Evolutionary conservation across 2,797 vertebrate species (phyloP).

Genomic region (Melanotaenia pygmaea): DNA sequence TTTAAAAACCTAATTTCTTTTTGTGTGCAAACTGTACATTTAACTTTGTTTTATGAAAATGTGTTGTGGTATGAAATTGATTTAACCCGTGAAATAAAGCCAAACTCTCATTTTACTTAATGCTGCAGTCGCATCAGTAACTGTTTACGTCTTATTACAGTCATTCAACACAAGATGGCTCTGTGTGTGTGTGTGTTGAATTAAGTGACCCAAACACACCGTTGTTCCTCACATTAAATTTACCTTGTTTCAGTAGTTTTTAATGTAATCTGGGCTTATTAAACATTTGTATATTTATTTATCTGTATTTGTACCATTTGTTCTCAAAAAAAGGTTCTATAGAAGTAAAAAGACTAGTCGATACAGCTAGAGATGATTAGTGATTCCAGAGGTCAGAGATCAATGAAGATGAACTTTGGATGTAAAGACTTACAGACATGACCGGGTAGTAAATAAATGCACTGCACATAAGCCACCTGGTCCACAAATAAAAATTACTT

Average conservation of each 20-base stretch:
- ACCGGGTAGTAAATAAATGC: no score
- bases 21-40: slow-evolving; percentile 17
- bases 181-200: background rate
- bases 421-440: background rate
- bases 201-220: background rate
- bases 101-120: background rate
- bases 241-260: background rate
- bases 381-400: background rate
- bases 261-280: background rate
- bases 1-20: background rate
- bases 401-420: background rate
- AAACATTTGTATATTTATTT: no score
- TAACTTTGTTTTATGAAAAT: slow-evolving; percentile 10
- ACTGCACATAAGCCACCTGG: no score
- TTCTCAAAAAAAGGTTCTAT: background rate
- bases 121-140: background rate
- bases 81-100: slow-evolving; percentile 10
- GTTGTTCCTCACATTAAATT: no score
- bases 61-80: slow-evolving; percentile 20
- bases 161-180: background rate
- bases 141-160: background rate
- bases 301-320: no score
- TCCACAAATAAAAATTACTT: no score
- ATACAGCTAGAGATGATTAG: background rate
- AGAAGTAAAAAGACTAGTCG: background rate